phyloP scores from a whole-genome alignment of 2,113 vertebrate species.

The Microtus oregoni region DNA sequence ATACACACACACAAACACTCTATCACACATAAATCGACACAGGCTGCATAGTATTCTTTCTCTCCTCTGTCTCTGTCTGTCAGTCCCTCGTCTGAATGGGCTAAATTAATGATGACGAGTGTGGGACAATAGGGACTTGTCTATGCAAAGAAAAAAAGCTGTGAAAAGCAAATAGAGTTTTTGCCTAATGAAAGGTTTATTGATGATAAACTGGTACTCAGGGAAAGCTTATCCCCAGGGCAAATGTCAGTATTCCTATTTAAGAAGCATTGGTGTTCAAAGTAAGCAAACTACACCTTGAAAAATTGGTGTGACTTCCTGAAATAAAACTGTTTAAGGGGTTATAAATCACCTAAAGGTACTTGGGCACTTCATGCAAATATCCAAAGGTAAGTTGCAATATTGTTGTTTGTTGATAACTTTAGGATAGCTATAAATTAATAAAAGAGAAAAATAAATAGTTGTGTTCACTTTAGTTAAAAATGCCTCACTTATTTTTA shows the following conservation, averaged over 20 bases:
- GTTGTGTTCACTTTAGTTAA: neutral
- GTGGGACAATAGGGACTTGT: neutral
- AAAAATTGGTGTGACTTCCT: neutral
- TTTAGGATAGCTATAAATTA: neutral
- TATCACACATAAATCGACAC: neutral
- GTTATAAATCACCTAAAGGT: neutral
- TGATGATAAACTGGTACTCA: neutral
- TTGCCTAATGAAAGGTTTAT: neutral
- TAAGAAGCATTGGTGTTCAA: neutral
- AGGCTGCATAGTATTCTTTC: neutral
- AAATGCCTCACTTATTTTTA: neutral
- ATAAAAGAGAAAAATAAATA: neutral
- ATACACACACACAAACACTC: no score
- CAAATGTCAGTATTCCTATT: neutral
- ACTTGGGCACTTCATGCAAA: neutral
- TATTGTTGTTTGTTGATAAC: neutral
- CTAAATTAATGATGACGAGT: neutral
- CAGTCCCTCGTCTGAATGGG: neutral
- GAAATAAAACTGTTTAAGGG: neutral
- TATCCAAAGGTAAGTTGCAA: neutral
- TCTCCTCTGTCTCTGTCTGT: no score
- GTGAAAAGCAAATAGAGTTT: neutral
- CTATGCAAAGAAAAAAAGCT: neutral
- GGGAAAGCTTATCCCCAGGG: neutral
- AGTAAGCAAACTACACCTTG: neutral